phyloP scores from a whole-genome alignment of 2,113 vertebrate genomes.

The Verasper variegatus region DNA sequence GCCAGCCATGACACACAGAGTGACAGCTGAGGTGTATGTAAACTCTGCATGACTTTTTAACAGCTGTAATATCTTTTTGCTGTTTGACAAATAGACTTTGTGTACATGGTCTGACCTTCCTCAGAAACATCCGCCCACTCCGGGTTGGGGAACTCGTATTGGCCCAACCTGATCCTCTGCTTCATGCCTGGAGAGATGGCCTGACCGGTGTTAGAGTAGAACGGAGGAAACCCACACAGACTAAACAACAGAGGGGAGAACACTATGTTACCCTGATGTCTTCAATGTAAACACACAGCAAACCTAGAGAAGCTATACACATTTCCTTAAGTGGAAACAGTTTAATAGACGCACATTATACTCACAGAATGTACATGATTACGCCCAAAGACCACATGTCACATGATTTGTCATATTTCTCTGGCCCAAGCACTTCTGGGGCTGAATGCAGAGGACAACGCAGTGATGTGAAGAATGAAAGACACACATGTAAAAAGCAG shows the following conservation, averaged over 20 bases:
- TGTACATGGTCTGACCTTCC: constrained; percentile 84
- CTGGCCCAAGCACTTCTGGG: constrained; percentile 95
- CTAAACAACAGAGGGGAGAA: constrained; percentile 69
- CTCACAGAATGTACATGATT: constrained; percentile 99
- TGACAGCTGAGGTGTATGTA: no score
- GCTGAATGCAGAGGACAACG: constrained; percentile 77
- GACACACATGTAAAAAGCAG: neutral
- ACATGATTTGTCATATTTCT: constrained; percentile 98
- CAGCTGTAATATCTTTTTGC: neutral
- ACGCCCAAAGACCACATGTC: constrained; percentile 99
- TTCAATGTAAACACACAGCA: neutral
- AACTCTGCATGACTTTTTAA: no score
- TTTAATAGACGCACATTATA: constrained; percentile 56
- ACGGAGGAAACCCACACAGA: constrained; percentile 95
- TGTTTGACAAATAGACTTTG: neutral
- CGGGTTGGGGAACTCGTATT: constrained; percentile 94
- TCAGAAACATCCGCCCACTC: constrained; percentile 97
- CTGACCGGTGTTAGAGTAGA: constrained; percentile 97
- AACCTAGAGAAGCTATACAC: neutral
- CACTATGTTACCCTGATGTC: neutral
- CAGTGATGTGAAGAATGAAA: constrained; percentile 9
- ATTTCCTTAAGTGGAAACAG: neutral
- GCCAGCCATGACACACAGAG: no score
- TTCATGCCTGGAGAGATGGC: constrained; percentile 99
- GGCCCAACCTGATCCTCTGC: constrained; percentile 93